These are phyloP conservation scores for Pitangus sulphuratus DNA, from an alignment of 2,797 vertebrate species.

Conservation along the genomic window DNA sequence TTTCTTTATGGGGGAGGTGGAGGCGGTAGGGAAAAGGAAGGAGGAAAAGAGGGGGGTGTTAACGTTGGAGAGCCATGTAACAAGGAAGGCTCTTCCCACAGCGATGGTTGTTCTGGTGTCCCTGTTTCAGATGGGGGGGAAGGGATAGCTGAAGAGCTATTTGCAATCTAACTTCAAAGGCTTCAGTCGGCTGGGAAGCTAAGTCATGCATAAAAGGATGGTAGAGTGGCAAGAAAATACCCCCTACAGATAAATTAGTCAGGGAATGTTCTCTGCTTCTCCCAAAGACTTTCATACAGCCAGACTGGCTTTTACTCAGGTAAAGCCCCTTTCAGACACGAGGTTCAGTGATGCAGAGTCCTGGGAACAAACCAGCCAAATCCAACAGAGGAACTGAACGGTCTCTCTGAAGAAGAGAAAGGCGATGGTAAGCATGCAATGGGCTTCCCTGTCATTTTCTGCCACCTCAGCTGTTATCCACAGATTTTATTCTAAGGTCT, in stretches of 20 bases:
- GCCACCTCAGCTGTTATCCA: not conserved
- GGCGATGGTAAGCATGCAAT: not conserved
- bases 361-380: slow-evolving; percentile 35
- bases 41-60: slow-evolving; percentile 1
- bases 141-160: slow-evolving; percentile 35
- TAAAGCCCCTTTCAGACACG: slow-evolving; percentile 41
- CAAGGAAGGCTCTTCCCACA: slow-evolving; percentile 1
- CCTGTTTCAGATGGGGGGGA: slow-evolving; percentile 22
- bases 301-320: slow-evolving; percentile 39
- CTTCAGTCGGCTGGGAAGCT: slow-evolving; percentile 46
- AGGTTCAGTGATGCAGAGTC: slow-evolving; percentile 27
- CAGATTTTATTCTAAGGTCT: not conserved
- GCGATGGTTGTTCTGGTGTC: slow-evolving; percentile 33
- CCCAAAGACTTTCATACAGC: slow-evolving; percentile 11
- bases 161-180: slow-evolving; percentile 67
- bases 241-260: slow-evolving; percentile 65
- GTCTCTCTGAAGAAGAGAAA: not conserved
- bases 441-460: not conserved
- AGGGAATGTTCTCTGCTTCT: slow-evolving; percentile 51
- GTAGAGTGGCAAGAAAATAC: slow-evolving; percentile 61
- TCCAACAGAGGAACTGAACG: not conserved
- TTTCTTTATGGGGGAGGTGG: not conserved
- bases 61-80: not conserved
- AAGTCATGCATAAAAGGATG: slow-evolving; percentile 72
- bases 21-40: slow-evolving; percentile 5